phyloP scores from a whole-genome alignment of 2,797 vertebrate genomes.

The Emydoidea blandingii region DNA sequence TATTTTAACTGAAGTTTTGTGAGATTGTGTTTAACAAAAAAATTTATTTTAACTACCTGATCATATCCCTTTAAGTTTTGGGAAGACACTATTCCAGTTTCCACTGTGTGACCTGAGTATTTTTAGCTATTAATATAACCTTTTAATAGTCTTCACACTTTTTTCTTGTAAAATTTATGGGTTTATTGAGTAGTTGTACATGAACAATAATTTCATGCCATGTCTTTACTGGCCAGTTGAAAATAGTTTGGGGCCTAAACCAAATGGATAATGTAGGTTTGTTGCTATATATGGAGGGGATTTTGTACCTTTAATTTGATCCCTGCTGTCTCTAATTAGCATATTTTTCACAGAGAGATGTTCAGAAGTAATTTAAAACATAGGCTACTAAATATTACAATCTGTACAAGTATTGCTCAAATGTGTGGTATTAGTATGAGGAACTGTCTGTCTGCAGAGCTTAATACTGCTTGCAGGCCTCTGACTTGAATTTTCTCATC shows the following conservation, averaged over 20 bases:
- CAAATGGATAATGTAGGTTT: not conserved
- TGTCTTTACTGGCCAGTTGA: not conserved
- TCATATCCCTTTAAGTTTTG: not conserved
- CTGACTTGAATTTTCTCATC: not conserved
- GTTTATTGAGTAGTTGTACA: not conserved
- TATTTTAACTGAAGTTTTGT: not conserved
- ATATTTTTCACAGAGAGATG: not conserved
- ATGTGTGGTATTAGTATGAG: not conserved
- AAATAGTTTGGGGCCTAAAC: not conserved
- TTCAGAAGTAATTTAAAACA: not conserved
- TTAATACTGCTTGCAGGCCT: not conserved
- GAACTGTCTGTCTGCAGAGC: conserved; percentile 7
- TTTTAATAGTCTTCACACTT: not conserved
- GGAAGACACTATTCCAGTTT: not conserved
- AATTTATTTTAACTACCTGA: not conserved
- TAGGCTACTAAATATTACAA: not conserved
- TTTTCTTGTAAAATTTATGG: not conserved
- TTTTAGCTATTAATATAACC: not conserved
- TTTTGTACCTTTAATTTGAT: not conserved
- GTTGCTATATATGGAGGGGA: not conserved
- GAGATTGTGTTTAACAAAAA: not conserved
- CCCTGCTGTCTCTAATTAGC: conserved; percentile 16
- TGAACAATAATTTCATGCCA: not conserved
- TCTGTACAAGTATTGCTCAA: not conserved
- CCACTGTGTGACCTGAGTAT: not conserved